These are phyloP conservation scores for Stegana nigrithorax DNA, from an alignment of 2,888 invertebrate species.

Conservation along the genomic window DNA sequence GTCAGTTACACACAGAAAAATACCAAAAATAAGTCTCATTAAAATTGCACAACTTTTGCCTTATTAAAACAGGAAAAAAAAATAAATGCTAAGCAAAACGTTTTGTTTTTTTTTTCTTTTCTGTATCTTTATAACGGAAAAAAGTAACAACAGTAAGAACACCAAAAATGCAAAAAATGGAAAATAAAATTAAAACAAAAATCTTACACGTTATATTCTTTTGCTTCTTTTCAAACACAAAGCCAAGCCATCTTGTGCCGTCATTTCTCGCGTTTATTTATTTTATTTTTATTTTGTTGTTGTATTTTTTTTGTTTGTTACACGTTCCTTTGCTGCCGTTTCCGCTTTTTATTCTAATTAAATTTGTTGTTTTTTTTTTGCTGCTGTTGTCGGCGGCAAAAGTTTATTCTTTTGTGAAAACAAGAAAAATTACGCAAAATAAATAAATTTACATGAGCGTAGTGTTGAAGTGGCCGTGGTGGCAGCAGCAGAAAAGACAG, in stretches of 20 bases:
- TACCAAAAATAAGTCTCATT: constrained; percentile 45
- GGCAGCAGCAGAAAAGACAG: constrained; percentile 20
- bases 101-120: too few species aligned
- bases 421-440: constrained; percentile 64
- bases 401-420: constrained; percentile 54
- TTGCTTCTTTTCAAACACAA: not conserved
- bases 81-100: constrained; percentile 32
- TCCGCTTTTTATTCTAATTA: constrained; percentile 57
- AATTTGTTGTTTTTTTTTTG: constrained; percentile 51
- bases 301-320: constrained; percentile 25
- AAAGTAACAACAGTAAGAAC: constrained; percentile 19
- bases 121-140: too few species aligned
- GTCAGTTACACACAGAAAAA: constrained; percentile 48
- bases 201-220: constrained; percentile 21
- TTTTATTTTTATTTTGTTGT: constrained; percentile 26
- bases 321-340: constrained; percentile 4
- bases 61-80: constrained; percentile 51
- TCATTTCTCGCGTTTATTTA: constrained; percentile 15
- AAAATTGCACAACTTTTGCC: constrained; percentile 60
- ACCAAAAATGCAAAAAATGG: constrained; percentile 3
- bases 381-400: constrained; percentile 9
- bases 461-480: not conserved
- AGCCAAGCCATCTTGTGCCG: constrained; percentile 27
- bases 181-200: constrained; percentile 12
- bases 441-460: constrained; percentile 64